These are phyloP conservation scores for Nephila pilipes DNA, from an alignment of 1,140 invertebrate species.

Conservation along the genomic window DNA sequence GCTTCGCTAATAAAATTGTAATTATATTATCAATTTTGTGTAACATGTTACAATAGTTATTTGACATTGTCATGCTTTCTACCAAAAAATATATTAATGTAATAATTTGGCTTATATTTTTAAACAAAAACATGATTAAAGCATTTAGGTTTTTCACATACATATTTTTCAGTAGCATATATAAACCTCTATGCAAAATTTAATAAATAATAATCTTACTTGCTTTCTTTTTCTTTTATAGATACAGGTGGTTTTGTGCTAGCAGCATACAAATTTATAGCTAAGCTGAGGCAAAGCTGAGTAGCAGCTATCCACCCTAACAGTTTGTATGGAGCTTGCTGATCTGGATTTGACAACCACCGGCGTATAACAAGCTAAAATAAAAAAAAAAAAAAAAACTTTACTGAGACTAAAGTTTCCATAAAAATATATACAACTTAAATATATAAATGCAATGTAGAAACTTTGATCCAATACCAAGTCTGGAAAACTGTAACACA, in stretches of 20 bases:
- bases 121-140: too few relatives aligned
- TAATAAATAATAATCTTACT: slow-evolving; percentile 36
- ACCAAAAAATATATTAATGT: too few relatives aligned
- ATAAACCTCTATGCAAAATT: too few relatives aligned
- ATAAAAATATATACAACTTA: background rate
- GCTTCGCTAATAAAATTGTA: too few relatives aligned
- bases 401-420: background rate
- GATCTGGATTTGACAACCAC: slow-evolving; percentile 43
- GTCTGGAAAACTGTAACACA: too few relatives aligned
- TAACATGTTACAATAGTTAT: too few relatives aligned
- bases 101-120: too few relatives aligned
- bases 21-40: too few relatives aligned
- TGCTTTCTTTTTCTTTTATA: slow-evolving; percentile 41
- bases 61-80: too few relatives aligned
- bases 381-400: background rate
- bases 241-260: slow-evolving; percentile 72
- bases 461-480: too few relatives aligned
- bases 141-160: too few relatives aligned
- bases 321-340: slow-evolving; percentile 46
- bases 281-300: slow-evolving; percentile 79
- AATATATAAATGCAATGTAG: background rate
- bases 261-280: slow-evolving; percentile 82
- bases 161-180: too few relatives aligned
- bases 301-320: slow-evolving; percentile 53
- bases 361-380: slow-evolving; percentile 73